Base-by-base conservation (phyloP, 2,113 vertebrate genomes). In the Parotia lawesii region DNA sequence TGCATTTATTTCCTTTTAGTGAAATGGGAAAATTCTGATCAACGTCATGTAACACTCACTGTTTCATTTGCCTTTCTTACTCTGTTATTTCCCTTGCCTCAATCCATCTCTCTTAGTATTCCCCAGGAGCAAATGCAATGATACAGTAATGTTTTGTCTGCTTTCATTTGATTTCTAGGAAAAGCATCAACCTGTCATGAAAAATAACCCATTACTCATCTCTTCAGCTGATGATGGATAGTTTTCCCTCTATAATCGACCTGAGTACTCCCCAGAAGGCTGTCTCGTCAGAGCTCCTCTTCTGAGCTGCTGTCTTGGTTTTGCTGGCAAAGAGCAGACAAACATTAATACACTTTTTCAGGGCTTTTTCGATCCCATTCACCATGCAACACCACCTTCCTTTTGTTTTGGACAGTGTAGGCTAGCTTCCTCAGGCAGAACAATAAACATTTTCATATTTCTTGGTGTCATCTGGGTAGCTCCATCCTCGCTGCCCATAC, bases 91-190 rank as follows among this genome's bases (percentile, higher is more conserved):
- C 27, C 20, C 44, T 85, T 90, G 74, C 45, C 37, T 94, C 82
- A 37, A 65, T 90, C 82, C 31, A 25, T 92, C 89, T 65, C 62
- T 94, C 64, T 12, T 54, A 37, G 28, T 76, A 73, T 84, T 84
- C 51, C 64, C 76, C 50, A 77, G 58, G 64, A 92, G 67, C 28
- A 92, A 92, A 93, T 70, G 51, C 71, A 92, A 80, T 45, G 28
- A 70, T 54, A 54, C 27, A 51, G 53, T 78, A 89, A 66, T 85
- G 44, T 85, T 95, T 87, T 93, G 74, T 87, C 73, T 94, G 73
- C 74, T 94, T 87, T 74, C 37, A 74, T 87, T 73, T 71, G 71
- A 71, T 85, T 87, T 95, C 89, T 91, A 94, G 73, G 87, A 85
- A 93, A 78, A 94, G 31, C 42, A 66, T 87, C 72, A 83, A 74